These are phyloP conservation scores for Sylvicapra grimmia DNA, from an alignment of 2,113 vertebrate genomes.

Conservation along the genomic window DNA sequence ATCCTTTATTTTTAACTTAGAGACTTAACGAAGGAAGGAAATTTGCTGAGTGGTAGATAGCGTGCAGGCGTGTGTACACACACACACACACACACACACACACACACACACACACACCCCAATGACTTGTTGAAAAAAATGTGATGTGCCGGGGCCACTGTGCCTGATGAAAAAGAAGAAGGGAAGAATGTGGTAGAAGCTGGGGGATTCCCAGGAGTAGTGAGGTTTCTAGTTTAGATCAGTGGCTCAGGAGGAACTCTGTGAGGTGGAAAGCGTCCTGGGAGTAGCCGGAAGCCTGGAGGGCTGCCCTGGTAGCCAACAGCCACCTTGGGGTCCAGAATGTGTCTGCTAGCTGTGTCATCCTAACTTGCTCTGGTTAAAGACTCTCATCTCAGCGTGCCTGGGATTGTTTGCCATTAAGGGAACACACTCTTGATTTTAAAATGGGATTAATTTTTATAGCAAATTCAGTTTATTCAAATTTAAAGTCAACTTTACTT, in stretches of 20 bases:
- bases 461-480: background rate
- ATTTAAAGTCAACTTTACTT: slow-evolving; percentile 1
- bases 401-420: background rate
- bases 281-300: background rate
- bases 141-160: background rate
- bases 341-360: background rate
- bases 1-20: background rate
- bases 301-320: background rate
- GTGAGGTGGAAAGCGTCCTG: background rate
- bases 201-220: background rate
- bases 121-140: background rate
- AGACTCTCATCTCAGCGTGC: background rate
- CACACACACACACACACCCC: too few relatives aligned
- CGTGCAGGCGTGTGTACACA: rapidly evolving
- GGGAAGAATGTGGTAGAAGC: background rate
- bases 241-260: background rate
- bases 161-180: background rate
- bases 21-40: background rate
- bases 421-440: background rate
- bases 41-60: background rate
- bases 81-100: too few relatives aligned
- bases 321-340: background rate
- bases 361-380: background rate
- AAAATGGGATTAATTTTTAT: background rate
- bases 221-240: background rate